phyloP scores from a whole-genome alignment of 2,888 invertebrate genomes.

The Horisme vitalbata region DNA sequence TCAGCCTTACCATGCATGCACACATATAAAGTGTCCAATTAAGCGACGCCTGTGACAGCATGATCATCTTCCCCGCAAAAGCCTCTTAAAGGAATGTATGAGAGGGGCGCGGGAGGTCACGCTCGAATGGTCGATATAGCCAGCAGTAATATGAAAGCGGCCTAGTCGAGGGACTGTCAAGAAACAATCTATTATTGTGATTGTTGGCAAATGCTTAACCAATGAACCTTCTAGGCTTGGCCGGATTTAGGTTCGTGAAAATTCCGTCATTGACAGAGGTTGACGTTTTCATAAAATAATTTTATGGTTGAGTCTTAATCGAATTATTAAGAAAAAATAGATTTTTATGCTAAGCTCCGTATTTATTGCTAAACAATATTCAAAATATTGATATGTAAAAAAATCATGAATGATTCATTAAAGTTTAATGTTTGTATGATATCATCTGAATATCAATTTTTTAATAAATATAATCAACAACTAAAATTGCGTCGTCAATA shows the following conservation, averaged over 20 bases:
- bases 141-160: constrained; percentile 74
- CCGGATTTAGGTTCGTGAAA: background rate
- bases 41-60: constrained; percentile 69
- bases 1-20: constrained; percentile 69
- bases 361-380: constrained; percentile 13
- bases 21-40: constrained; percentile 73
- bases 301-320: constrained; percentile 8
- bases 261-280: background rate
- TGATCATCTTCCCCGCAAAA: constrained; percentile 57
- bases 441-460: constrained; percentile 1
- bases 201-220: constrained; percentile 34
- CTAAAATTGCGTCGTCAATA: background rate
- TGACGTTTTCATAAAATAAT: background rate
- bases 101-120: constrained; percentile 55
- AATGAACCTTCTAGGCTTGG: constrained; percentile 8
- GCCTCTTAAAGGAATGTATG: constrained; percentile 43
- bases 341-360: constrained; percentile 10
- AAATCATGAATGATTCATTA: background rate
- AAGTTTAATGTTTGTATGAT: background rate
- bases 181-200: constrained; percentile 62
- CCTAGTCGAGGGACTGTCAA: constrained; percentile 62
- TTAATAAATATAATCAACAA: constrained; percentile 1
- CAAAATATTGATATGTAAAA: constrained; percentile 6
- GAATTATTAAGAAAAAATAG: constrained; percentile 5
- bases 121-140: constrained; percentile 57